A percentile compares a stretch with the other conserved stretches of the same genome.
Conservation (phyloP, 2,113 vertebrate genomes). For the Larimichthys crocea region DNA sequence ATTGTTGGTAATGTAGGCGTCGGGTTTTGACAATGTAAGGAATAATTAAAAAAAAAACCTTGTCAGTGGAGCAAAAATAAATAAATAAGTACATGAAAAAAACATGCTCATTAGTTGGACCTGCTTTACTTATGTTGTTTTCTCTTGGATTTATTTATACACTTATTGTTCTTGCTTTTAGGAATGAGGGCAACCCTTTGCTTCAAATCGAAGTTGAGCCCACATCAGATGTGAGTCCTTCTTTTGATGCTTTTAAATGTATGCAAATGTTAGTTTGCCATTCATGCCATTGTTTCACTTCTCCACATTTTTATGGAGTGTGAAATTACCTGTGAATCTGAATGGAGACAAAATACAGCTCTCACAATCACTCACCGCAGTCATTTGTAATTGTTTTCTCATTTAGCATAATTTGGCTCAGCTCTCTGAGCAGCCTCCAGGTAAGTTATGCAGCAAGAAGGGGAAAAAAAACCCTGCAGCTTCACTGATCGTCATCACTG, state of each 20-base stretch:
- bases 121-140: background rate
- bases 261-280: background rate
- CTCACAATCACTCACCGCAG: conserved; percentile 19
- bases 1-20: background rate
- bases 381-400: conserved; percentile 41
- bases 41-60: background rate
- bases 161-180: conserved; percentile 68
- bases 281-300: background rate
- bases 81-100: no score
- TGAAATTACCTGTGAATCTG: conserved; percentile 28
- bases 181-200: conserved; percentile 93
- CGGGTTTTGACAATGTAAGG: background rate
- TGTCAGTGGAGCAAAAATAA: background rate
- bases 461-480: background rate
- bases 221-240: conserved; percentile 92
- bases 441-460: conserved; percentile 44
- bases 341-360: conserved; percentile 37
- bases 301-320: conserved; percentile 6
- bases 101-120: background rate
- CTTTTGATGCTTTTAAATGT: background rate
- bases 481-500: conserved; percentile 8
- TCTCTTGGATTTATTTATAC: background rate
- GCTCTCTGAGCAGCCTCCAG: conserved; percentile 54
- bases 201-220: conserved; percentile 99
- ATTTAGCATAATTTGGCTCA: conserved; percentile 51